Base-by-base conservation (phyloP, 1,140 invertebrate species). In the Pantala flavescens region DNA sequence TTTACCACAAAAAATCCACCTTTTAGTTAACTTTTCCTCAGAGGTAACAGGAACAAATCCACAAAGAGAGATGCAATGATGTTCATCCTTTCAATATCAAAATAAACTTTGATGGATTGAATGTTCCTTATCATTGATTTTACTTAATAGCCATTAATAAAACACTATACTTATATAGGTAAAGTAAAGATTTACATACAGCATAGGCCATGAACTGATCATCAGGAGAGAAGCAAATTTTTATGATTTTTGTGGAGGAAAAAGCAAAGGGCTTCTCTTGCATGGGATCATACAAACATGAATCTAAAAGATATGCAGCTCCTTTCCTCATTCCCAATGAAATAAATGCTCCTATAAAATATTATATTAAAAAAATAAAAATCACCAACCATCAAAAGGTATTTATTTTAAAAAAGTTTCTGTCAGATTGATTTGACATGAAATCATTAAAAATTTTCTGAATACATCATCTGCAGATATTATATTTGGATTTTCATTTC, bases 261-360 rank as follows among this genome's bases (percentile, higher is more conserved):
- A 85, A 84, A 28, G 82, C 80, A 76, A 84, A 85, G 0, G 86
- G 85, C 55, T 78, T 78, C 19, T 81, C 72, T 0, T 81, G 81
- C 73, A 85, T 76, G 0, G 85, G 83, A n/a, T 82, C 80, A 49
- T 88, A 77, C 19, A 84, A 83, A 11, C 83, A 80, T 0, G 87
- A 84, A 77, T 88, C 83, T 9, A 89, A 77, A 72, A 89, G 83
- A 81, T 86, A 82, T 7, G 89, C 43, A 43, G 83, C 79, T 2
- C 87, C 87, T 73, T 84, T 86, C 43, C 82, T 80, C 71, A 86
- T 75, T 3, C 86, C 87, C 2, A 36, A 5, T 36, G 28, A 2
- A 5, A 36, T 36, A 36, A 36, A 36, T 36, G 2, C 28, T 5
- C 28, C 28, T 36, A 36, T 36, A 36, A 36, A 36, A 9, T 36